phyloP scores from a whole-genome alignment of 2,888 invertebrate genomes.

The Entomobrya multifasciata region DNA sequence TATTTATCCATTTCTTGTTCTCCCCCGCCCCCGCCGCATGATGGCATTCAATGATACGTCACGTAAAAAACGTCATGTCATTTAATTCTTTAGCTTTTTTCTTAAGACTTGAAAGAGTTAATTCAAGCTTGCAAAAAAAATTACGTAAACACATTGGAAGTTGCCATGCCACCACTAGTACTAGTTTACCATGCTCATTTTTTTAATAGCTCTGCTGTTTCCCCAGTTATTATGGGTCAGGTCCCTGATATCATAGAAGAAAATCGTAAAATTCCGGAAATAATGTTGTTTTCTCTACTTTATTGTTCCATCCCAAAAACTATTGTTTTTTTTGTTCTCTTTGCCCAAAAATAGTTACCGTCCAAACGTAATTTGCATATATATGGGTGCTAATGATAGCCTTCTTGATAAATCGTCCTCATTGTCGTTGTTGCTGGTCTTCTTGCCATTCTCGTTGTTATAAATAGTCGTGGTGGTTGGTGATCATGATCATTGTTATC shows the following conservation, averaged over 20 bases:
- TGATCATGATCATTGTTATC: background rate
- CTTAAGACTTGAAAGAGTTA: too few relatives aligned
- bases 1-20: background rate
- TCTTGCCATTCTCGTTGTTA: background rate
- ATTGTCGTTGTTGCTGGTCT: background rate
- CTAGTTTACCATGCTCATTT: background rate
- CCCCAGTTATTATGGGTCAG: constrained; percentile 36
- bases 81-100: background rate
- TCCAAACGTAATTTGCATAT: constrained; percentile 53
- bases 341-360: constrained; percentile 41
- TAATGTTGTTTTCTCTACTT: constrained; percentile 53
- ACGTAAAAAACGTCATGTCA: too few relatives aligned
- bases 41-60: constrained; percentile 1
- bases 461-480: background rate
- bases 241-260: constrained; percentile 33
- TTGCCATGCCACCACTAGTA: background rate
- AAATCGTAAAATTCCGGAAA: constrained; percentile 67
- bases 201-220: constrained; percentile 15
- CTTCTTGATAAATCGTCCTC: constrained; percentile 47
- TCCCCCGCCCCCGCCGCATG: background rate
- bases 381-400: constrained; percentile 69
- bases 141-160: too few relatives aligned
- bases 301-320: constrained; percentile 37
- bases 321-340: constrained; percentile 17
- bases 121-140: too few relatives aligned